Base-by-base conservation (phyloP, 2,888 invertebrate genomes). In the Stramonita haemastoma region DNA sequence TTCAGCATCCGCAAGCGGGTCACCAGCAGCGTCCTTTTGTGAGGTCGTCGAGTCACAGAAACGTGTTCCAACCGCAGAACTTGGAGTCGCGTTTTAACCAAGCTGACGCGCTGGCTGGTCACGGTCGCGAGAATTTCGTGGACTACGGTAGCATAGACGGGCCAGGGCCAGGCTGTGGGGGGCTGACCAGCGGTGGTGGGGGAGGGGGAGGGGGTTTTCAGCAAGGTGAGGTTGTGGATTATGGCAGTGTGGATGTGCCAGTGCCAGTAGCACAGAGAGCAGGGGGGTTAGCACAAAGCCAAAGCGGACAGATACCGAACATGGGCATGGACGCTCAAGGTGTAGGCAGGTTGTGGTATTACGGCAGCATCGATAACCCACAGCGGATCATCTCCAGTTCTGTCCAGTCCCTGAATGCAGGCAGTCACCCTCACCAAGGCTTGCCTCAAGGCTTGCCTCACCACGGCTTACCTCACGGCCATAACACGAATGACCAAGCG, bases 81-180 rank as follows among this genome's bases (percentile, higher is more conserved):
- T 34, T 86, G 22, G 29, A 32, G 19, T n/a, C 57, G 6, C 66
- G 66, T 34, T 86, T 86, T 11, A 66, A 26, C 26, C 66, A 34
- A 60, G 60, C 29, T 15, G 15, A 17, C 32, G 1, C 15, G 5
- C 22, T 56, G 19, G 84, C 84, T 29, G 57, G 19, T 36, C 4
- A n/a, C 56, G 17, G 29, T 57, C n/a, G 34, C 0, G 86, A 32
- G 17, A 86, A 66, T 66, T 15, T 86, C 17, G 66, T 86, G 13
- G 34, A 86, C 66, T 86, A 86, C 32, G 86, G 86, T 34, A 86
- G 86, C 66, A 66, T 86, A 8, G 86, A 86, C 34, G 66, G 34
- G 0, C 85, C 26, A 15, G 8, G 46, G n/a, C n/a, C n/a, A n/a
- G n/a, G n/a, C n/a, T n/a, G n/a, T n/a, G n/a, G n/a, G n/a, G n/a